phyloP scores from a whole-genome alignment of 2,888 invertebrate genomes.

The Epinotia nisella region DNA sequence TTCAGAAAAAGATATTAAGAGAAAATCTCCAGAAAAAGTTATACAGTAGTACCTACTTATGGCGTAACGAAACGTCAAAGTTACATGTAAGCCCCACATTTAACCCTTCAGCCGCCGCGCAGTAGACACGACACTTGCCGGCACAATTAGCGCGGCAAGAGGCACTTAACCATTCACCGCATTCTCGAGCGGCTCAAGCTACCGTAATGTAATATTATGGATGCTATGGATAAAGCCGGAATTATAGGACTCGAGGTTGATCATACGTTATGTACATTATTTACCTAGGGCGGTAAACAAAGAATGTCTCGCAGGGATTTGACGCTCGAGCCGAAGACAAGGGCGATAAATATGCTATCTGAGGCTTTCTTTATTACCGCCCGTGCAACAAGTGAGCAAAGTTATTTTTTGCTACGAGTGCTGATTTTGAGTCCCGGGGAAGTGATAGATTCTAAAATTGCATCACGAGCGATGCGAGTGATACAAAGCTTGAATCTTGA shows the following conservation, averaged over 20 bases:
- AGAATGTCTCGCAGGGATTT: too few species aligned
- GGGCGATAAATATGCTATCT: too few species aligned
- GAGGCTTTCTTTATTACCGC: too few species aligned
- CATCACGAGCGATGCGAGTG: too few species aligned
- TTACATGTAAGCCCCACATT: constrained; percentile 7
- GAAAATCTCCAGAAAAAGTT: neutral
- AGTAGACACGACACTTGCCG: constrained; percentile 47
- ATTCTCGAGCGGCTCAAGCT: constrained; percentile 49
- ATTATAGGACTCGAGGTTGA: constrained; percentile 1
- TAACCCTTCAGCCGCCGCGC: constrained; percentile 37
- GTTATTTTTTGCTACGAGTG: too few species aligned
- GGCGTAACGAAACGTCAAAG: neutral
- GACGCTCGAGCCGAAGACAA: too few species aligned
- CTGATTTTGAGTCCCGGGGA: too few species aligned
- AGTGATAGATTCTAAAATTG: too few species aligned
- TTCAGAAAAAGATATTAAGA: neutral
- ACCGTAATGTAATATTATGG: constrained; percentile 26
- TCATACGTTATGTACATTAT: neutral
- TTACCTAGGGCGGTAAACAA: too few species aligned
- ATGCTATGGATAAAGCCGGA: constrained; percentile 16
- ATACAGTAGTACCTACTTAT: neutral
- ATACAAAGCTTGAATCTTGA: too few species aligned
- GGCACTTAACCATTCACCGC: constrained; percentile 66
- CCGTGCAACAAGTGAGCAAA: too few species aligned
- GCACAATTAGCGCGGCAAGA: constrained; percentile 69